Evolutionary conservation across 2,888 invertebrate genomes (phyloP), one percentile per base, ranked within the genome.

Genomic region (Caenorhabditis drosophilae): DNA sequence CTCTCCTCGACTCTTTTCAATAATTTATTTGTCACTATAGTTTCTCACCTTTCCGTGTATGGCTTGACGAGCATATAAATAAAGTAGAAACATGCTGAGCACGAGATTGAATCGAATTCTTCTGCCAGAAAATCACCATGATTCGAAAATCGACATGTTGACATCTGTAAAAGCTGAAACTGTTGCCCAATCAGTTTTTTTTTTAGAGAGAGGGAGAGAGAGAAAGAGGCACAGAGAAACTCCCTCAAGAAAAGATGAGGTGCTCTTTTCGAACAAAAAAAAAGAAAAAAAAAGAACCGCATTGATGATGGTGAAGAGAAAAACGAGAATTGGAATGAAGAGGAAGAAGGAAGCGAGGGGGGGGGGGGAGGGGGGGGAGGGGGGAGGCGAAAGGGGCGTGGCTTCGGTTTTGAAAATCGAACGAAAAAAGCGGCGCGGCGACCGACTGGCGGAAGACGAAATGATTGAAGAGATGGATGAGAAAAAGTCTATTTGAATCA

Each of bases 1-100:
- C 12, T 12, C 31, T 36, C n/a, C 15, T 16, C 6, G 4, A 36
- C 31, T 12, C 6, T 6, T 12, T 31, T 12, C 31, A 31, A 31
- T 9, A 9, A 9, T 12, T 31, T 31, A 31, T 9, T 12, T 31
- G 6, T 31, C 6, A 31, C 31, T 31, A 31, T 4, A n/a, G 12
- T 36, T 15, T 2, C n/a, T 27, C 49, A 63, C 57, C 53, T 62
- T 4, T 27, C 23, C 20, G 25, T 23, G 18, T 58, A 63, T 20
- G 54, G 53, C 4, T 49, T 46, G 26, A 53, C 20, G 34, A 70
- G 45, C 64, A 73, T 54, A 31, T 57, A 73, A 11, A 73, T 67
- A 20, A 62, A 73, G 42, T 64, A 67, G 53, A 73, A 67, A 53
- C 73, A 73, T 20, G 69, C 58, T 48, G 64, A 63, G 41, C 73